Evolutionary conservation across 2,113 vertebrate species (phyloP), one percentile per base, ranked within the genome.

Genomic region (Chamaetylas fuelleborni): DNA sequence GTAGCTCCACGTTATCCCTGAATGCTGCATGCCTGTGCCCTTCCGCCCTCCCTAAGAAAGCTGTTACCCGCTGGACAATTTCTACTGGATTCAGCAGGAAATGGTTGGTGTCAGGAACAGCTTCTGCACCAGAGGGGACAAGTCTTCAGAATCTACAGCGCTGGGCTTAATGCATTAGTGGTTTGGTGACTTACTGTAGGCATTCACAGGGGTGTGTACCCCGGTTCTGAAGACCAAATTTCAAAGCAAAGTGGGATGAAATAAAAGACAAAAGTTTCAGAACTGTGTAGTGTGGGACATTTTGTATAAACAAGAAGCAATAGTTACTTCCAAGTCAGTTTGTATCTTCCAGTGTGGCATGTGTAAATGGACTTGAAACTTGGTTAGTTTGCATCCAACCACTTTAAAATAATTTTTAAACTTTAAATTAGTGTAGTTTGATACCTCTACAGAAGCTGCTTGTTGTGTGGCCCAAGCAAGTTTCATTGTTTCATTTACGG

Each of bases 1-100:
- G 0, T 96, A 92, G 81, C 20, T 29, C 31, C 1, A 2, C 0
- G 0, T 43, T 47, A 43, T 11, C 34, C 2, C 1, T 25, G 47
- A 51, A 34, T 19, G 8, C 31, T 60, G 10, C 22, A 0, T 9
- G 17, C 33, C 48, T 20, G 28, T 50, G 71, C 54, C 66, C 66
- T 53, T 65, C 54, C 57, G 14, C 9, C 23, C 58, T 43, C 38
- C 20, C 38, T 38, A 28, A 22, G 40, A 54, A 73, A 78, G 19
- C 22, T 31, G n/a, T 24, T 15, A 42, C 6, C 64, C 36, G 34
- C 33, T 48, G 42, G 34, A 24, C 23, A 40, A 4, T 42, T 88
- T 57, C 82, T 77, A 0, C 26, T 28, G 58, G 33, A 62, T 67
- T 64, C 47, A 31, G 24, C 2, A 16, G 45, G 76, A 42, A 90